phyloP scores from a whole-genome alignment of 2,797 vertebrate genomes.

The Enteromius afrohamiltoni region DNA sequence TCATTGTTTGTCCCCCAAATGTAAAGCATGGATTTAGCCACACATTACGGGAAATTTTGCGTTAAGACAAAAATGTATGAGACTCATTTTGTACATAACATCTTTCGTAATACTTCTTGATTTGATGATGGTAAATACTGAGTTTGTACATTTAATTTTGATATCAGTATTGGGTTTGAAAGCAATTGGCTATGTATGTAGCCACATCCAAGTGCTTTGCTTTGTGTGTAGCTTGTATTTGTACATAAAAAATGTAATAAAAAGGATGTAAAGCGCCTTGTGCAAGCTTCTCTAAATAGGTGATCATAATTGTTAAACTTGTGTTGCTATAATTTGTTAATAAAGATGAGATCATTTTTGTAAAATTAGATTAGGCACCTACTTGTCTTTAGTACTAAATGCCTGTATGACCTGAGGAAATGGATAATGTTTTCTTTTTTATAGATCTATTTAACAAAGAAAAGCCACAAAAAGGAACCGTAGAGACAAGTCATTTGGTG shows the following conservation, averaged over 20 bases:
- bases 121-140: conserved; percentile 87
- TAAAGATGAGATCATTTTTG: conserved; percentile 85
- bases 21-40: conserved; percentile 83
- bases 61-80: conserved; percentile 81
- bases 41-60: conserved; percentile 77
- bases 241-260: conserved; percentile 91
- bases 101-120: conserved; percentile 89
- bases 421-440: conserved; percentile 84
- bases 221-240: conserved; percentile 99
- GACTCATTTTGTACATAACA: conserved; percentile 69
- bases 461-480: conserved; percentile 84
- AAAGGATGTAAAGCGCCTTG: conserved; percentile 92
- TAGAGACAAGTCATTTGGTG: conserved; percentile 86
- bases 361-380: conserved; percentile 87
- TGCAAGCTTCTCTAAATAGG: conserved; percentile 98
- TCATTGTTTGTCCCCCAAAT: conserved; percentile 78
- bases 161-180: conserved; percentile 87
- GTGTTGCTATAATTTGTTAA: conserved; percentile 90
- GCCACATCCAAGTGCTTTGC: conserved; percentile 92
- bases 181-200: conserved; percentile 91
- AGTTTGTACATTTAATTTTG: conserved; percentile 90
- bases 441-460: conserved; percentile 81
- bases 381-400: conserved; percentile 89
- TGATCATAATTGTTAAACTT: conserved; percentile 90
- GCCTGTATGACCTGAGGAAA: conserved; percentile 88